Evolutionary conservation across 1,140 invertebrate genomes (phyloP).

Genomic region (Lepidurus couesii): DNA sequence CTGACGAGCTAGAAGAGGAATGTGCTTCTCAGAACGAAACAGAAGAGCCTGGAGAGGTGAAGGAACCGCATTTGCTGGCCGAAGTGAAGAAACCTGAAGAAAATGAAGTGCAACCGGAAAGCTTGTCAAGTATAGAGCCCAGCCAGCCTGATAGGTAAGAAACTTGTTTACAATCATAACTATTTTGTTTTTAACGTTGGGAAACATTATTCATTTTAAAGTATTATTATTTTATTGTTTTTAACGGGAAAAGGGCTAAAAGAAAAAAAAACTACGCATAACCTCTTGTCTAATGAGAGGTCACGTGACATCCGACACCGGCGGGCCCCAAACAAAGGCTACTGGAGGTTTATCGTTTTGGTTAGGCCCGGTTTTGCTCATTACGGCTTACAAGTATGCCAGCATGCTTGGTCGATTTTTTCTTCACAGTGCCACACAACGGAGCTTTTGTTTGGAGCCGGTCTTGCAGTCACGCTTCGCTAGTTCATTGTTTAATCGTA

Average conservation of each 20-base stretch:
- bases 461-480: conserved; percentile 6
- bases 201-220: no score
- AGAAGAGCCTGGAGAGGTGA: neutral
- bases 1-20: conserved; percentile 3
- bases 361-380: neutral
- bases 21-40: neutral
- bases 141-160: neutral
- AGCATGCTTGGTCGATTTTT: neutral
- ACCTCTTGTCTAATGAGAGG: neutral
- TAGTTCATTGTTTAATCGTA: neutral
- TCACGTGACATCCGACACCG: conserved; percentile 13
- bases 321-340: conserved; percentile 13
- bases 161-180: neutral
- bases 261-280: neutral
- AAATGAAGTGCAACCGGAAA: neutral
- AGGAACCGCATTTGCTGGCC: neutral
- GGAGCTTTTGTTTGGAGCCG: conserved; percentile 9
- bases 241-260: no score
- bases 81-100: neutral
- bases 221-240: no score
- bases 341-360: conserved; percentile 2
- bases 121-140: neutral
- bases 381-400: neutral
- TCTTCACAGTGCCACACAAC: neutral
- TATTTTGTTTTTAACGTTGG: neutral